phyloP scores from a whole-genome alignment of 2,797 vertebrate species.

The Liparis tanakae region DNA sequence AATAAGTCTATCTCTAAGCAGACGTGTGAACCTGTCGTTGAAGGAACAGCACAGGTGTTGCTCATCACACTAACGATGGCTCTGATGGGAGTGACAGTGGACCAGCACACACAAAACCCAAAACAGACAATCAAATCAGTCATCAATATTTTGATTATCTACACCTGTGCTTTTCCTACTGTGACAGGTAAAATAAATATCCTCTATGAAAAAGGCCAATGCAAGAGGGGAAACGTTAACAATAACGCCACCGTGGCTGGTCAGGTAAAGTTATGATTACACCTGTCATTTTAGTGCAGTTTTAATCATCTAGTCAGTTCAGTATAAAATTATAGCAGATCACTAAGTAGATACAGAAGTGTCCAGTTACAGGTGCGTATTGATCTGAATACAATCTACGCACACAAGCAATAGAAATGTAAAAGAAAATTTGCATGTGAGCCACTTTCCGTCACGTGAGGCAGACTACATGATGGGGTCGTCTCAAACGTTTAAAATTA shows the following conservation, averaged over 20 bases:
- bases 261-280: background rate
- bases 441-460: background rate
- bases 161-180: background rate
- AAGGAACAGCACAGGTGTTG: background rate
- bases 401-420: background rate
- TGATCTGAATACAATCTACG: background rate
- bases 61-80: background rate
- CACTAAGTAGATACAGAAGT: background rate
- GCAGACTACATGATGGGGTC: background rate
- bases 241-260: background rate
- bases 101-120: background rate
- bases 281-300: background rate
- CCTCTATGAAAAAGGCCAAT: background rate
- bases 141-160: background rate
- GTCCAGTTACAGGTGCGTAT: background rate
- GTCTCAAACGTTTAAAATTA: background rate
- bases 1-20: background rate
- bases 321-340: background rate
- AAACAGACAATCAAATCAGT: background rate
- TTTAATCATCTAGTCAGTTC: background rate
- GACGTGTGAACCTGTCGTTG: background rate
- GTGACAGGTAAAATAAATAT: background rate
- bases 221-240: background rate
- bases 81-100: background rate
- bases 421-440: background rate